phyloP scores from a whole-genome alignment of 2,113 vertebrate genomes.

The Anarhynchus alexandrinus region DNA sequence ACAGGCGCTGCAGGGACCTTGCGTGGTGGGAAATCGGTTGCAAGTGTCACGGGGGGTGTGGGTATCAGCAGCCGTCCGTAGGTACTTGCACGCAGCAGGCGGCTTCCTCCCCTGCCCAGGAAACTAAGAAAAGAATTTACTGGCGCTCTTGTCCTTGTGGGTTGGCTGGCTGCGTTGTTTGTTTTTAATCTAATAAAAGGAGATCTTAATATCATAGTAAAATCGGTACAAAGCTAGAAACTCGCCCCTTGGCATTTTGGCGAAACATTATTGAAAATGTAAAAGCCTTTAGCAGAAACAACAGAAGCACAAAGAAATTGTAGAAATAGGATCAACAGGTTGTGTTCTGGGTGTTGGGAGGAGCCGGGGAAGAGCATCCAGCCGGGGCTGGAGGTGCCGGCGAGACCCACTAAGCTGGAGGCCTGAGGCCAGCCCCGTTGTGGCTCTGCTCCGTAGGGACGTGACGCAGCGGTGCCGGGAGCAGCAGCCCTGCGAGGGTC shows the following conservation, averaged over 20 bases:
- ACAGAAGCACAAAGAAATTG: slow-evolving; percentile 24
- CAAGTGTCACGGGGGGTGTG: accelerated
- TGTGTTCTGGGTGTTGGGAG: neutral
- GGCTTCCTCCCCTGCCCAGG: neutral
- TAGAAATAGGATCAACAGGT: slow-evolving; percentile 22
- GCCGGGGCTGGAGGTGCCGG: neutral
- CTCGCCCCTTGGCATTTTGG: neutral
- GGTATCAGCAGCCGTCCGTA: neutral
- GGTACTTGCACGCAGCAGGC: neutral
- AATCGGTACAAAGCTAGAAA: slow-evolving; percentile 53
- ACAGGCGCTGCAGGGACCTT: neutral
- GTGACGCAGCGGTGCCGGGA: accelerated
- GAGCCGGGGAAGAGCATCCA: neutral
- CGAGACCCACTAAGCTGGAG: neutral
- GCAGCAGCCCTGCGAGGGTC: accelerated
- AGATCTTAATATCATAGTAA: slow-evolving; percentile 57
- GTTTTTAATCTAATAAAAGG: slow-evolving; percentile 64
- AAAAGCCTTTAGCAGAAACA: slow-evolving; percentile 38
- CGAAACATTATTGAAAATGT: slow-evolving; percentile 46
- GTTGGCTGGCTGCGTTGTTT: slow-evolving; percentile 56
- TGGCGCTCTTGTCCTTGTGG: slow-evolving; percentile 35
- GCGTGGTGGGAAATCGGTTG: neutral
- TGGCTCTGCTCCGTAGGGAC: neutral
- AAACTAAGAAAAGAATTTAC: slow-evolving; percentile 34
- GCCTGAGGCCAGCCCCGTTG: accelerated